Evolutionary conservation across 35 echinoderm and acorn worm species (phyloP), one percentile per base, ranked within the genome.

Genomic region (Holothuria glaberrima): DNA sequence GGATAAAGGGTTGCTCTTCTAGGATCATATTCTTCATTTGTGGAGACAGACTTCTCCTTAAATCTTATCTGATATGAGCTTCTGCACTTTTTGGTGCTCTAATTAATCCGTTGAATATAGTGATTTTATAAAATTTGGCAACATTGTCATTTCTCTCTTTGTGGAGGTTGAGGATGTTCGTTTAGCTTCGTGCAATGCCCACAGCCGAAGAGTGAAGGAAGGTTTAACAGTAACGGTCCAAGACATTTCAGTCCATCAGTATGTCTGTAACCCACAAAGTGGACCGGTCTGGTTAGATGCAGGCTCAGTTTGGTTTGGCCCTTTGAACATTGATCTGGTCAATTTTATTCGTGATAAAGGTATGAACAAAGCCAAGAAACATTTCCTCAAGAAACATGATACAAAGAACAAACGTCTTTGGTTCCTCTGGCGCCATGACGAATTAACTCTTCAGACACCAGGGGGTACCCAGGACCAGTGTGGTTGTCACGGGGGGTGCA

Each of bases 401-500:
- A 80, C 48, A 17, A 88, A 82, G 44, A 90, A 48, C 1, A 88
- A 92, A 44, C 76, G 96, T 18, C 67, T 98, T 26, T 98, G 96
- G 96, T 98, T 98, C 50, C 68, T 98, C 1, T 98, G 96, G 96
- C 82, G 70, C 13, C 29, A 29, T 48, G 88, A 90, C 1, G 76
- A 83, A 48, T 29, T 86, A 13, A 57, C 41, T 0, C 64, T 67
- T 22, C 59, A 75, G 44, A 61, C 45, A 30, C 59, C 17, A 31
- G 86, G 57, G 27, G 67, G 71, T 30, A 89, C 30, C 88, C 86
- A 78, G 24, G 68, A 22, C 22, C 58, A 65, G 66, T 98, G 96
- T 91, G 96, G 96, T 10, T 98, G 96, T 73, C 96, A 90, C 12
- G 96, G 96, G 0, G 96, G 96, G 12, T 98, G 96, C 66, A 58